phyloP scores from a whole-genome alignment of 2,113 vertebrate species.

The Cheilinus undulatus region DNA sequence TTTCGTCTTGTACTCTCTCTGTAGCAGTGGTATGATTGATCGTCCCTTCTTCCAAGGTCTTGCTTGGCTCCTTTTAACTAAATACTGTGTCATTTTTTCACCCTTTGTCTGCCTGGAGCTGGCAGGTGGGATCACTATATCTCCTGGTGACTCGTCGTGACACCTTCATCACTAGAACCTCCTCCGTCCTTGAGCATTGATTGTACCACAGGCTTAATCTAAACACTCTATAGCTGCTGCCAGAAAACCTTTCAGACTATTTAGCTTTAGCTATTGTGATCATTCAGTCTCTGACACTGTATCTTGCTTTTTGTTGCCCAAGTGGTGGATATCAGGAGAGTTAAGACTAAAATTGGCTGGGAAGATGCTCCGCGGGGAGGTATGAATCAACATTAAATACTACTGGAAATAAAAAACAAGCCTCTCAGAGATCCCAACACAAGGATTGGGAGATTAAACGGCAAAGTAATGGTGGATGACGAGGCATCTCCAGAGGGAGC shows the following conservation, averaged over 20 bases:
- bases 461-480: constrained; percentile 12
- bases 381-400: background rate
- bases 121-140: constrained; percentile 63
- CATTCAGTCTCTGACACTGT: constrained; percentile 53
- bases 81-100: constrained; percentile 69
- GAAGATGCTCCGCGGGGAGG: constrained; percentile 1
- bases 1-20: constrained; percentile 25
- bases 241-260: constrained; percentile 73
- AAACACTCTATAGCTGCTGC: constrained; percentile 65
- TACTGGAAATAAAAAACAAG: background rate
- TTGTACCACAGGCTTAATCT: constrained; percentile 65
- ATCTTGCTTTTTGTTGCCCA: constrained; percentile 9
- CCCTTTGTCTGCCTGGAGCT: constrained; percentile 61
- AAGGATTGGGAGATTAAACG: background rate
- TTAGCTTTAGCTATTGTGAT: constrained; percentile 32
- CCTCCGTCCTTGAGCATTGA: constrained; percentile 74
- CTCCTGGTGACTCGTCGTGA: constrained; percentile 63
- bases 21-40: constrained; percentile 57
- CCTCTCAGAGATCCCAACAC: background rate
- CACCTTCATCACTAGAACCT: constrained; percentile 71
- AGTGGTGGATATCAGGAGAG: constrained; percentile 25
- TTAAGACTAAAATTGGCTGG: constrained; percentile 18
- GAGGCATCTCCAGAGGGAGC: constrained; percentile 10
- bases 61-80: constrained; percentile 59
- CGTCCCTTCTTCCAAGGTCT: constrained; percentile 63